A percentile compares a stretch with the other conserved stretches of the same genome.
These are phyloP conservation scores for Leptatherina wallacei DNA, from an alignment of 2,797 vertebrate genomes.

Conservation along the genomic window DNA sequence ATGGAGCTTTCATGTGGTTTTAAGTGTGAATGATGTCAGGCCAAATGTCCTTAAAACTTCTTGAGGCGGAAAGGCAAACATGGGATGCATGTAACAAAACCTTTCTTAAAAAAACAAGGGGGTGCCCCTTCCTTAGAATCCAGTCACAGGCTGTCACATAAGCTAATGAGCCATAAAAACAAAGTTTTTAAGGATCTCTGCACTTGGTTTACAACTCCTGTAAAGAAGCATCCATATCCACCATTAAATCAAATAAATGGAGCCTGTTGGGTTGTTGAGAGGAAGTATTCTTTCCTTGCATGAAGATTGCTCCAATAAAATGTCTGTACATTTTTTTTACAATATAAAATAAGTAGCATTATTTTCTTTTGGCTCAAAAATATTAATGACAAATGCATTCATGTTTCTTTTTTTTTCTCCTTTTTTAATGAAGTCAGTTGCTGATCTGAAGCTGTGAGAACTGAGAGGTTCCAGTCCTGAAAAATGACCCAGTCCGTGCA, in stretches of 20 bases:
- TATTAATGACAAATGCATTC: slow-evolving; percentile 8
- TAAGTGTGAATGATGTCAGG: slow-evolving; percentile 37
- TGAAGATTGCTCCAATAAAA: not conserved
- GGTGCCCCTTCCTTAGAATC: slow-evolving; percentile 25
- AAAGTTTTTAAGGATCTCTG: slow-evolving; percentile 25
- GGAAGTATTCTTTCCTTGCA: not conserved
- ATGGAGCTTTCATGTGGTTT: slow-evolving; percentile 33
- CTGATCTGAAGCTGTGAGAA: slow-evolving; percentile 64
- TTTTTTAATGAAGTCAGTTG: slow-evolving; percentile 65
- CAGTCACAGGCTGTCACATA: slow-evolving; percentile 34
- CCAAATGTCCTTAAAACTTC: slow-evolving; percentile 5
- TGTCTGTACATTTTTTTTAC: not conserved
- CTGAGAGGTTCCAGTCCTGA: slow-evolving; percentile 58
- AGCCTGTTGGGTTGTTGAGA: slow-evolving; percentile 3
- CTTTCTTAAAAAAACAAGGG: slow-evolving; percentile 16
- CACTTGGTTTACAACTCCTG: slow-evolving; percentile 26
- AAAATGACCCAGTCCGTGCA: slow-evolving; percentile 93
- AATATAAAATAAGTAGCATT: not conserved
- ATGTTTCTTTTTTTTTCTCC: slow-evolving; percentile 47
- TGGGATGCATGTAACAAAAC: slow-evolving; percentile 28
- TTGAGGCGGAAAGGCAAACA: slow-evolving; percentile 52
- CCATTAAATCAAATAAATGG: slow-evolving; percentile 15
- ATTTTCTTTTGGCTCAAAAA: not conserved
- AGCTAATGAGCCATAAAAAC: slow-evolving; percentile 36
- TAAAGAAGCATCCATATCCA: slow-evolving; percentile 23